phyloP scores from a whole-genome alignment of 2,888 invertebrate genomes.

The Automeris io region DNA sequence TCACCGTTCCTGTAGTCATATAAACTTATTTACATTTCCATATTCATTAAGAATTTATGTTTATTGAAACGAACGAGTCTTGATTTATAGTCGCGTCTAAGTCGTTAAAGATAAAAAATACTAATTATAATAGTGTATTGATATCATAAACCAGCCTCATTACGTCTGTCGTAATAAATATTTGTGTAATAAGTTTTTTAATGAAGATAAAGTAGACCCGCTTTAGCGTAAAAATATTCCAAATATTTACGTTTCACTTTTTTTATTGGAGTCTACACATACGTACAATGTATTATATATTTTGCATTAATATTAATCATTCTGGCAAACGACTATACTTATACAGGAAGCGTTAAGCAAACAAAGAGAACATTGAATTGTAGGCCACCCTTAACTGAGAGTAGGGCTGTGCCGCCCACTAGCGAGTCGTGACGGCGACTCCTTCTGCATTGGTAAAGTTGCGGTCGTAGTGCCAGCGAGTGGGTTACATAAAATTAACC shows the following conservation, averaged over 20 bases:
- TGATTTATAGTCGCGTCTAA: not conserved
- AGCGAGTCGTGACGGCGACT: constrained; percentile 53
- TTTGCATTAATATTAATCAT: constrained; percentile 28
- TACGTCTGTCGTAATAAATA: too few relatives aligned
- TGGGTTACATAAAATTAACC: not conserved
- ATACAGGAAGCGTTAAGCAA: constrained; percentile 56
- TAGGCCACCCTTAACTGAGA: constrained; percentile 55
- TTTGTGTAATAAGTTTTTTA: too few relatives aligned
- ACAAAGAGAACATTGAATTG: constrained; percentile 60
- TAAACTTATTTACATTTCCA: too few relatives aligned
- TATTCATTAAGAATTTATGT: too few relatives aligned
- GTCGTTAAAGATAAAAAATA: not conserved
- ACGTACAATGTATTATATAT: constrained; percentile 1
- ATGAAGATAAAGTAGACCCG: too few relatives aligned
- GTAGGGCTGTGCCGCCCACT: constrained; percentile 50
- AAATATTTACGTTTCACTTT: not conserved
- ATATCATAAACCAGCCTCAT: too few relatives aligned
- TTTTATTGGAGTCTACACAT: not conserved
- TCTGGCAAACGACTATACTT: constrained; percentile 31
- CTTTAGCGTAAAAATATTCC: too few relatives aligned
- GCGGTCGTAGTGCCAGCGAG: constrained; percentile 14
- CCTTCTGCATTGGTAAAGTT: constrained; percentile 39
- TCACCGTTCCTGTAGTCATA: too few relatives aligned
- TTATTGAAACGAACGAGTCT: too few relatives aligned
- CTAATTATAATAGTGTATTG: not conserved